Evolutionary conservation across 2,888 invertebrate species (phyloP).

Genomic region (Lymantria dispar): DNA sequence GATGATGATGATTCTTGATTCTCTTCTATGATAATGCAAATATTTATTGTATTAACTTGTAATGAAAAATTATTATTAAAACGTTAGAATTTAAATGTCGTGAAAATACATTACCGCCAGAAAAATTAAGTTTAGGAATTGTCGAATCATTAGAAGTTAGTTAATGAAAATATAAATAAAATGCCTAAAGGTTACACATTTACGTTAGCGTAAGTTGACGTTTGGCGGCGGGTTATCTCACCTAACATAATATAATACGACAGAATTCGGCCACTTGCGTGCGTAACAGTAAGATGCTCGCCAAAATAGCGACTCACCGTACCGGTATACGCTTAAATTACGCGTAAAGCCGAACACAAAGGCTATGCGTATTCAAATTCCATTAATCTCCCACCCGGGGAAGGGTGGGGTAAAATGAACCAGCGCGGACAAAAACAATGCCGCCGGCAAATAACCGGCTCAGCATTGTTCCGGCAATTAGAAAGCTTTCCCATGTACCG

Average conservation of each 20-base stretch:
- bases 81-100: no score
- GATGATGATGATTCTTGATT: no score
- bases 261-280: conserved; percentile 59
- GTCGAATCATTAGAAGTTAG: no score
- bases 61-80: no score
- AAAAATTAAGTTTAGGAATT: no score
- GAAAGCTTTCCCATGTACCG: conserved; percentile 83
- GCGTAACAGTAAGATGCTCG: conserved; percentile 62
- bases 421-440: conserved; percentile 82
- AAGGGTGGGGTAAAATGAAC: conserved; percentile 80
- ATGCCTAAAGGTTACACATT: conserved; percentile 35
- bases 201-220: neutral
- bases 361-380: conserved; percentile 82
- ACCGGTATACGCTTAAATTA: conserved; percentile 77
- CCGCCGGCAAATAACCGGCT: conserved; percentile 81
- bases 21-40: no score
- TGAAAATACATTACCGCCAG: no score
- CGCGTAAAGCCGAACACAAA: conserved; percentile 81
- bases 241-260: conserved; percentile 46
- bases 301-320: conserved; percentile 74
- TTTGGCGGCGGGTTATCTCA: conserved; percentile 51
- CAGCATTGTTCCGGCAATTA: conserved; percentile 83
- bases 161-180: conserved; percentile 35
- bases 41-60: no score
- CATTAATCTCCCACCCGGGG: conserved; percentile 78